Evolutionary conservation across 2,888 invertebrate genomes (phyloP).

Genomic region (Tillus elongatus): DNA sequence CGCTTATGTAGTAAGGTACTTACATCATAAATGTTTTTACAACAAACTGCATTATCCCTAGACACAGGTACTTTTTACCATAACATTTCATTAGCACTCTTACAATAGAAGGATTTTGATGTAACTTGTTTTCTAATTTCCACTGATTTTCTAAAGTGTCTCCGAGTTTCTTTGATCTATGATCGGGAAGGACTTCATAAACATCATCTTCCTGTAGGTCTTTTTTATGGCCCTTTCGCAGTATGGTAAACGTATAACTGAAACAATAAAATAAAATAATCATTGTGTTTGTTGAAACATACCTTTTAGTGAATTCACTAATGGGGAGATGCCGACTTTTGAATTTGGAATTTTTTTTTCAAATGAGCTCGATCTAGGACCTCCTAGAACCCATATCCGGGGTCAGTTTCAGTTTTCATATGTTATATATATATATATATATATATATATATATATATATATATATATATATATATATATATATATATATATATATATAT

Average conservation of each 20-base stretch:
- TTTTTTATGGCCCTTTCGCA: conserved; percentile 59
- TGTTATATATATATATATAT: too few species aligned
- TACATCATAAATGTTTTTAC: neutral
- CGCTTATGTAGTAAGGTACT: too few species aligned
- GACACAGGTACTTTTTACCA: neutral
- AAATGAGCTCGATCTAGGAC: too few species aligned
- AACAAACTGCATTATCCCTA: neutral
- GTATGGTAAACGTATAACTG: conserved; percentile 68
- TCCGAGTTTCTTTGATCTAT: conserved; percentile 57
- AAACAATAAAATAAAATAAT: conserved; percentile 26
- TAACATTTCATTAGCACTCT: neutral
- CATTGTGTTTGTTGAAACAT: too few species aligned
- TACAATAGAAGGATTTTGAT: conserved; percentile 28
- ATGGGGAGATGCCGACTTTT: too few species aligned
- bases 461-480: too few species aligned
- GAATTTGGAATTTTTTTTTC: too few species aligned
- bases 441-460: too few species aligned
- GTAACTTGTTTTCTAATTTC: conserved; percentile 32
- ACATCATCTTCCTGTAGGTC: conserved; percentile 64
- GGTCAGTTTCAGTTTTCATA: too few species aligned
- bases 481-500: too few species aligned
- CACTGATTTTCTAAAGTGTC: conserved; percentile 52
- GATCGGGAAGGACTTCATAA: conserved; percentile 55
- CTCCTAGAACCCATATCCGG: too few species aligned
- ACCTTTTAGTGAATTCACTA: too few species aligned